Base-by-base conservation (phyloP, 2,888 invertebrate genomes). In the Carabus problematicus region DNA sequence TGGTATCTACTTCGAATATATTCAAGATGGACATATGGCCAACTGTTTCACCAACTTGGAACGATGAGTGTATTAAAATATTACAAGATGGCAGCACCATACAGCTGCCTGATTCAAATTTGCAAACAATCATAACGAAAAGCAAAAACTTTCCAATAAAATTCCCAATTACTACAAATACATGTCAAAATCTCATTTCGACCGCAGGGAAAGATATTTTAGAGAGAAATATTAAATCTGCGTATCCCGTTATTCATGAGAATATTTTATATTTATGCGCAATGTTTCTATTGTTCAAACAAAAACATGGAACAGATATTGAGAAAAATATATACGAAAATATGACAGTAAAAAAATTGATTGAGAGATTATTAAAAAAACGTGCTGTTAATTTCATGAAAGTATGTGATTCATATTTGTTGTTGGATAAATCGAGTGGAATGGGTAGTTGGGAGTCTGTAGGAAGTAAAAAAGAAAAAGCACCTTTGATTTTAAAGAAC, bases 231-330 rank as follows among this genome's bases (percentile, higher is more conserved):
- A 83, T 85, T 47, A 81, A 82, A 0, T 89, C 89, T 0, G 87
- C 85, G 0, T 91, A 91, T 77, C 90, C 91, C 0, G 72, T 91
- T 1, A 82, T 91, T 71, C 91, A 91, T 73, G 91, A 91, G 76
- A 84, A 88, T 60, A 87, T 87, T 8, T 72, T 91, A 2, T 79
- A 85, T 1, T 79, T 91, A 1, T 88, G 88, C 77, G 84, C 88
- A 7, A 83, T 85, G 70, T 91, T 89, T 79, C 81, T 91, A 62
- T 85, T 88, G 71, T 86, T 88, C 76, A 91, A 90, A 79, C 82
- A 80, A 47, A 82, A 84, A 70, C 83, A 82, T 70, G 85, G 85
- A 18, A 84, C 83, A 29, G 73, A 76, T 4, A 82, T 85, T 72
- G 88, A 88, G 75, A 85, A 84, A 60, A 78, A 82, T 0, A 75